phyloP scores from a whole-genome alignment of 2,888 invertebrate genomes.

The Drosophila atroscutellata region DNA sequence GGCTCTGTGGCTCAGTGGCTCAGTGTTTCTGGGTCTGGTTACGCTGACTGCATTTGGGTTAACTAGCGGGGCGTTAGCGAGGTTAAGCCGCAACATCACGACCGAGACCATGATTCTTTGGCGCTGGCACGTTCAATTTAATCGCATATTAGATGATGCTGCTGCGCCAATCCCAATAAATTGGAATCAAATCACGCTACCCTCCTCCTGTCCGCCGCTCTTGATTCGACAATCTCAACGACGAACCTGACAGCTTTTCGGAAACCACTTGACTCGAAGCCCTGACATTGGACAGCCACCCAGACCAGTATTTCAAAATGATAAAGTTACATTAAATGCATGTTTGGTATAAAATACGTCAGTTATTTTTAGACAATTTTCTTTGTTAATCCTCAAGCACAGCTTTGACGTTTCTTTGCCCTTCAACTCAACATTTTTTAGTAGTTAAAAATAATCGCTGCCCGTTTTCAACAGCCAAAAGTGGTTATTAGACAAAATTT shows the following conservation, averaged over 20 bases:
- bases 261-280: slow-evolving; percentile 30
- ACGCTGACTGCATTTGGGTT: slow-evolving; percentile 56
- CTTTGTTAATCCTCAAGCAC: too few species aligned
- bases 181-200: slow-evolving; percentile 31
- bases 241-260: slow-evolving; percentile 24
- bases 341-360: neutral
- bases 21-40: slow-evolving; percentile 20
- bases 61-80: slow-evolving; percentile 72
- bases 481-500: too few species aligned
- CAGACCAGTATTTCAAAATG: slow-evolving; percentile 7
- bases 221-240: slow-evolving; percentile 16
- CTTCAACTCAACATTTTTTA: neutral
- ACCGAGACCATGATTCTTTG: slow-evolving; percentile 38
- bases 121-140: slow-evolving; percentile 64
- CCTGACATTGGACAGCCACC: slow-evolving; percentile 4
- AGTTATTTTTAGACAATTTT: neutral
- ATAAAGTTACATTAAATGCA: neutral
- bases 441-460: neutral
- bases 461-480: neutral
- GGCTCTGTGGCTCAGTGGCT: neutral
- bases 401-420: too few species aligned
- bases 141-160: slow-evolving; percentile 64
- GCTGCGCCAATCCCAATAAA: slow-evolving; percentile 60
- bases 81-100: slow-evolving; percentile 63
- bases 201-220: neutral